Conservation (phyloP, 2,888 invertebrate species). For the Mimachlamys varia region DNA sequence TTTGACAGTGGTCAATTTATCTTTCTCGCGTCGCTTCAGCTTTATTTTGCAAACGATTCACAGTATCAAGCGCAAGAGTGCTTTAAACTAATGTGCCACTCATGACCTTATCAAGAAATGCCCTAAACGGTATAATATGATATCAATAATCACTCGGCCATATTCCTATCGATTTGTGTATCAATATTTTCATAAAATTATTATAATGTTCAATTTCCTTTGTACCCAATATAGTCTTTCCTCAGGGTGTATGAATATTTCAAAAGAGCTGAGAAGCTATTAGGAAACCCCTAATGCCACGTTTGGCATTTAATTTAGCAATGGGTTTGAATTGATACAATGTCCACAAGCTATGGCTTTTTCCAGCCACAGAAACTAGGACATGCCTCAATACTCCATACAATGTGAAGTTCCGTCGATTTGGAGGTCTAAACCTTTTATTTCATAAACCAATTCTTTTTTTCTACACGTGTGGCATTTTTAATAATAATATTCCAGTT, state of each 20-base stretch:
- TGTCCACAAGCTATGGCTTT: background rate
- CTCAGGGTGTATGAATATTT: constrained; percentile 24
- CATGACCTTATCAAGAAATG: background rate
- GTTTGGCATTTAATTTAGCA: background rate
- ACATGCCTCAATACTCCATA: background rate
- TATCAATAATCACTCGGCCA: background rate
- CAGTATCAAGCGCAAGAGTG: background rate
- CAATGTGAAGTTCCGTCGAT: background rate
- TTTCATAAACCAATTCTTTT: background rate
- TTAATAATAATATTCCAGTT: background rate
- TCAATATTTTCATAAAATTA: background rate
- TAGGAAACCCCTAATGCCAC: background rate
- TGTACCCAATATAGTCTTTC: background rate
- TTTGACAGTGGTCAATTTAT: too few species aligned
- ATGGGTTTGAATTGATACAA: background rate
- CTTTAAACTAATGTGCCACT: background rate
- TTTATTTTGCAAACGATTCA: background rate
- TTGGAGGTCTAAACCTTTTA: background rate
- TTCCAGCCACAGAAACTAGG: background rate
- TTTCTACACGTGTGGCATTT: background rate
- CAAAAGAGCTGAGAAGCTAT: background rate
- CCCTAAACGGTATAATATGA: background rate
- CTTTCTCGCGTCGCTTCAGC: background rate
- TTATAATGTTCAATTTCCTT: background rate
- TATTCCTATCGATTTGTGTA: background rate